A percentile compares a stretch with the other conserved stretches of the same genome.
Conservation (phyloP, 1,140 invertebrate species). For the Panagrolaimus sp. region DNA sequence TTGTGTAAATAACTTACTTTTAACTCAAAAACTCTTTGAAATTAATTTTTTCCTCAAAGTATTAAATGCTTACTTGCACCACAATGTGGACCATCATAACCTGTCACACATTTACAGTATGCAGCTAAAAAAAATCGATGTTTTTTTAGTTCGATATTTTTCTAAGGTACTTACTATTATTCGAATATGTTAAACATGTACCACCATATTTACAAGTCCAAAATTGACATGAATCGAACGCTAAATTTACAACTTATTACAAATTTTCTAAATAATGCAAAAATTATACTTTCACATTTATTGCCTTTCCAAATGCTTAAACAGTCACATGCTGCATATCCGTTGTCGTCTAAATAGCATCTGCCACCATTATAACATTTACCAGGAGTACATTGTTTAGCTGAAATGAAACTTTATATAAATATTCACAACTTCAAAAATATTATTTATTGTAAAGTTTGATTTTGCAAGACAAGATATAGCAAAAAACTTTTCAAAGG, state of each 20-base stretch:
- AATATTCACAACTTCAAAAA: no score
- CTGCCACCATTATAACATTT: neutral
- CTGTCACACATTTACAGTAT: neutral
- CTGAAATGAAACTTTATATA: neutral
- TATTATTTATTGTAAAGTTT: no score
- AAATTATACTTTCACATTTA: neutral
- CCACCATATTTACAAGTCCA: neutral
- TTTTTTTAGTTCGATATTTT: no score
- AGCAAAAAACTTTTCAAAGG: no score
- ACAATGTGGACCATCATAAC: neutral
- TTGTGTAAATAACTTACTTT: no score
- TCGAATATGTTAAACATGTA: neutral
- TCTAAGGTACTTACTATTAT: no score
- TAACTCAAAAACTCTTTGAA: no score
- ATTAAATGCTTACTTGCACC: no score
- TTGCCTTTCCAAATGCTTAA: neutral
- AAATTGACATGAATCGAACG: neutral
- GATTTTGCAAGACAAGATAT: no score
- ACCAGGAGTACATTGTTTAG: neutral
- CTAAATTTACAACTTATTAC: neutral
- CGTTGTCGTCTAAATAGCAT: neutral
- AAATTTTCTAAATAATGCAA: neutral
- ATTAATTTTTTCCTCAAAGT: no score
- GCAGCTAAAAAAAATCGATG: no score
- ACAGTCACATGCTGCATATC: neutral